Evolutionary conservation across 64 coral and sea anemone genomes (phyloP), one percentile per base, ranked within the genome.

Genomic region (Exaiptasia diaphana): DNA sequence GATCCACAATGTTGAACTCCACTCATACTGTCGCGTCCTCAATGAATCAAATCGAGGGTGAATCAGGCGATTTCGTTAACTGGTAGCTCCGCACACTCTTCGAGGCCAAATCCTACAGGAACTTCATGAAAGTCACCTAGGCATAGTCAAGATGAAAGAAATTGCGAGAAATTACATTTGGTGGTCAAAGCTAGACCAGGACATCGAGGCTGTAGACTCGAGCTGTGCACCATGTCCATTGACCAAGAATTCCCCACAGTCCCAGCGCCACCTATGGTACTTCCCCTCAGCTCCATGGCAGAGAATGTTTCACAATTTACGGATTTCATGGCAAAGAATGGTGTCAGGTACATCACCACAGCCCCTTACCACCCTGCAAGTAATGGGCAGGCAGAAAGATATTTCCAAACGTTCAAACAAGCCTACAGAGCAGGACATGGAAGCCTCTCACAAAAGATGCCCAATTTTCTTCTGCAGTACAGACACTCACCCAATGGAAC

Each of bases 301-400:
- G 17, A 52, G 83, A 27, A 63, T 86, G 18, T 46, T 17, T 13
- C 2, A 0, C 4, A 74, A n/a, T 74, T 74, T 14, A 46, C 71
- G 27, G 0, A 74, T 15, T 74, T 27, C 46, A 23, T 53, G 23
- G 23, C 3, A 8, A 4, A 3, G 2, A 75, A 75, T 52, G 43
- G 72, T 27, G 53, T 75, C 24, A 31, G 7, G 24, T 50, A 75
- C 45, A 75, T 50, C 3, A 75, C 45, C 0, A 75, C 43, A 11
- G 72, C 72, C 0, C 72, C 41, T 29, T 53, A 53, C 24, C 72
- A 75, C 28, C 72, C 72, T 26, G 29, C 50, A 7, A 41, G 55
- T 40, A 79, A 79, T 35, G 55, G 76, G n/a, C 76, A 79, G 50
- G 76, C 54, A 60, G 76, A 79, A 32, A 59, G 53, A 79, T 79